Base-by-base conservation (phyloP, 2,797 vertebrate species). In the Echeneis naucrates region DNA sequence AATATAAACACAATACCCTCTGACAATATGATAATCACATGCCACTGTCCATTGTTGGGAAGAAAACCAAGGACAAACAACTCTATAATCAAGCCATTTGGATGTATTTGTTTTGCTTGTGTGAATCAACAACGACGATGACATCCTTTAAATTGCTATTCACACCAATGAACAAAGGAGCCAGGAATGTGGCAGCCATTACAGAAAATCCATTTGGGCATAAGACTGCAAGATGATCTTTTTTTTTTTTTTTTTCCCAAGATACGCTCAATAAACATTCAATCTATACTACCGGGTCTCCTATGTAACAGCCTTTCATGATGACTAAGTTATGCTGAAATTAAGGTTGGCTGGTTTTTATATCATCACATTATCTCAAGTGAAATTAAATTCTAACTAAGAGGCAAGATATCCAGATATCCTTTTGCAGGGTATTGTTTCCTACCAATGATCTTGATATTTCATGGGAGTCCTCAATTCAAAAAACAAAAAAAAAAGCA, bases 401-500 rank as follows among this genome's bases (percentile, higher is more conserved):
- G 11, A 27, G 2, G 27, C 2, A 23, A 66, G 24, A 40, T 35
- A 40, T 35, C 6, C 24, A 38, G 6, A 14, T 30, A 27, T 52
- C 26, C 21, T 48, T 48, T 60, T 47, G 11, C n/a, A 38, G 19
- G 50, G 4, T 38, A 21, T 26, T 24, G 5, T 45, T 56, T 56
- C 14, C 35, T 16, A 24, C 21, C 11, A 35, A 56, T 63, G 21
- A 65, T 65, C 52, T 9, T 21, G 26, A n/a, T 60, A 82, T 66
- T 67, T 40, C 56, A 40, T 64, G 27, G 26, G 9, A 48, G 51
- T 57, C 21, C 42, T 55, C 69, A 53, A 2, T 71, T 62, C 66
- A 71, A 56, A 52, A 54, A 58, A 81, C 40, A 59, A 75, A 79
- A 61, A 75, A 79, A 61, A 48, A 68, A 61, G 38, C 14, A 52